phyloP scores from a whole-genome alignment of 2,888 invertebrate genomes.

The Morpho deidamia region DNA sequence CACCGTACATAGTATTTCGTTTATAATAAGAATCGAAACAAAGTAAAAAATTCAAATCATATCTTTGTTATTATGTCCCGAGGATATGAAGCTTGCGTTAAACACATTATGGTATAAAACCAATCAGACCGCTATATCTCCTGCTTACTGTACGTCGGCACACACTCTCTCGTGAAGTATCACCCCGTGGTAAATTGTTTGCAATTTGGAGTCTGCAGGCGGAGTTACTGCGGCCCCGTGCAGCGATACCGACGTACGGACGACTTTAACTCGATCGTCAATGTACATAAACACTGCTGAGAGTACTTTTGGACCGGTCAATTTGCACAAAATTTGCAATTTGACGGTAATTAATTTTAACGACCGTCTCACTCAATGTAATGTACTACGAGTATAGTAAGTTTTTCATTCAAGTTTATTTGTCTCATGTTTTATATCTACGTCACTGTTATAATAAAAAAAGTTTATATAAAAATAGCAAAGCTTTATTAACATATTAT shows the following conservation, averaged over 20 bases:
- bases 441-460: too few relatives aligned
- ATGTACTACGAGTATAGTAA: background rate
- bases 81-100: too few relatives aligned
- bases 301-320: slow-evolving; percentile 1
- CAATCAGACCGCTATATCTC: background rate
- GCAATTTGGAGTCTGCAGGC: slow-evolving; percentile 21
- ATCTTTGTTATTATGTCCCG: too few relatives aligned
- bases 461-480: too few relatives aligned
- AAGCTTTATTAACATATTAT: too few relatives aligned
- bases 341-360: background rate
- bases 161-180: slow-evolving; percentile 8
- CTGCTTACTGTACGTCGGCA: background rate
- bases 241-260: background rate
- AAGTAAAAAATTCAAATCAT: too few relatives aligned
- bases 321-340: slow-evolving; percentile 5
- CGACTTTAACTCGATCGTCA: too few relatives aligned
- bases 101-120: too few relatives aligned
- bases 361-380: background rate
- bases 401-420: too few relatives aligned
- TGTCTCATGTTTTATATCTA: too few relatives aligned
- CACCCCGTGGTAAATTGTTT: slow-evolving; percentile 26
- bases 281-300: background rate
- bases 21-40: too few relatives aligned
- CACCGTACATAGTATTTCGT: too few relatives aligned
- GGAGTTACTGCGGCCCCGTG: slow-evolving; percentile 8